A percentile compares a stretch with the other conserved stretches of the same genome.
Conservation (phyloP, 2,113 vertebrate genomes). For the Corynorhinus townsendii region DNA sequence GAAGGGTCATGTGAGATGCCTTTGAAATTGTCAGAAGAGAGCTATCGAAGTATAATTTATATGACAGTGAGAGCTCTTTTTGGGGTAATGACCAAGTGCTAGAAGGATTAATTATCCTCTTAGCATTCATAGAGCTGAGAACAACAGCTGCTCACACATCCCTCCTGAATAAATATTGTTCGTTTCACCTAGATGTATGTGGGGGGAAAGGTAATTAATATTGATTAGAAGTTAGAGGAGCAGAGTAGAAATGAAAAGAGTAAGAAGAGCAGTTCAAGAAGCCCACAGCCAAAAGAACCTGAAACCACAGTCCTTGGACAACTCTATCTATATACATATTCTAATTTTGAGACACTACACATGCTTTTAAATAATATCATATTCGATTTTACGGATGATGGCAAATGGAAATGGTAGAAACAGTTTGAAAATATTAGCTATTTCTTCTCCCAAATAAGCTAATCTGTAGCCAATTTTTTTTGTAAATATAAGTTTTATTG, state of each 20-base stretch:
- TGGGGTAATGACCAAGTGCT: not conserved
- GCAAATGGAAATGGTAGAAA: not conserved
- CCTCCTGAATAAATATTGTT: not conserved
- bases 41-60: not conserved
- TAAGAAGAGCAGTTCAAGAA: not conserved
- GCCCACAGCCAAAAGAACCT: not conserved
- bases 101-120: not conserved
- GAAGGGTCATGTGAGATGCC: not conserved
- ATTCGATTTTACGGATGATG: not conserved
- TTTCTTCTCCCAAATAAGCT: not conserved
- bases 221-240: not conserved
- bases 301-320: not conserved
- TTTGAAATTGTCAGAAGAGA: not conserved
- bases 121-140: slow-evolving; percentile 6
- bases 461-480: not conserved
- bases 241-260: not conserved
- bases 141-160: not conserved
- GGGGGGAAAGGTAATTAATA: not conserved
- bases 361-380: not conserved
- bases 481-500: not conserved
- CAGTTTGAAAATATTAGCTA: not conserved
- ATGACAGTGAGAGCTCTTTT: not conserved
- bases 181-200: not conserved
- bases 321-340: not conserved
- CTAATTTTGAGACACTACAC: not conserved